These are phyloP conservation scores for Helicolenus hilgendorfi DNA, from an alignment of 2,797 vertebrate genomes.

Conservation along the genomic window DNA sequence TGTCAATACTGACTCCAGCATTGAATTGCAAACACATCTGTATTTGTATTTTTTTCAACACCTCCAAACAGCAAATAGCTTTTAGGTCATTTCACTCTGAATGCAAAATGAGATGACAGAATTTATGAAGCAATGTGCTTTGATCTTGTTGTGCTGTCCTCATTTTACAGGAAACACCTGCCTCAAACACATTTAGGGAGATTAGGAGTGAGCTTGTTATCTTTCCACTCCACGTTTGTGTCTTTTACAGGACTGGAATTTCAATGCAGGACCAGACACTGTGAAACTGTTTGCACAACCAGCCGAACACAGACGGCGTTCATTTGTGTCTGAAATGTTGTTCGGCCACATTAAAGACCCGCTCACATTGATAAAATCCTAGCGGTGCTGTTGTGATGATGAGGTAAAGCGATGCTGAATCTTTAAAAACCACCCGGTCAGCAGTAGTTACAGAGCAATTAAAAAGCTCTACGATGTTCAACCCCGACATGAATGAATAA, in stretches of 20 bases:
- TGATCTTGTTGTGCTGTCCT: conserved; percentile 74
- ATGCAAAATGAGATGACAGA: conserved; percentile 53
- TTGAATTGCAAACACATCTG: conserved; percentile 34
- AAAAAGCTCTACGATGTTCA: not conserved
- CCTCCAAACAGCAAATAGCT: conserved; percentile 50
- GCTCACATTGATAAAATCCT: conserved; percentile 41
- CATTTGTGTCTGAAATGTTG: conserved; percentile 70
- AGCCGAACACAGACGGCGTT: conserved; percentile 68
- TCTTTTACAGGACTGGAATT: conserved; percentile 83
- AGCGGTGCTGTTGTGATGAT: not conserved
- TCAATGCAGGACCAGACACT: conserved; percentile 80
- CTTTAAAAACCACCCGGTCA: conserved; percentile 29
- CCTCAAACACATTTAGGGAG: conserved; percentile 78
- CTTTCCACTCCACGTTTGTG: conserved; percentile 76
- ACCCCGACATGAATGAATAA: not conserved
- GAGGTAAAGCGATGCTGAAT: conserved; percentile 10
- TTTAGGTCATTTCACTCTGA: conserved; percentile 50
- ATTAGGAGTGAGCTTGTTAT: conserved; percentile 85
- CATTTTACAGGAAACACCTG: conserved; percentile 79
- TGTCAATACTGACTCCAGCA: conserved; percentile 5
- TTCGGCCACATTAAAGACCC: conserved; percentile 43
- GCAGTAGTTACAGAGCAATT: not conserved
- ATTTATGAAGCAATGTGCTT: conserved; percentile 69
- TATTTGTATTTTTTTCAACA: conserved; percentile 22
- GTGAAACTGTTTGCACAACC: conserved; percentile 65